A percentile compares a stretch with the other conserved stretches of the same genome.
phyloP scores from a whole-genome alignment of 1,140 invertebrate genomes.

The Drosophila repletoides region DNA sequence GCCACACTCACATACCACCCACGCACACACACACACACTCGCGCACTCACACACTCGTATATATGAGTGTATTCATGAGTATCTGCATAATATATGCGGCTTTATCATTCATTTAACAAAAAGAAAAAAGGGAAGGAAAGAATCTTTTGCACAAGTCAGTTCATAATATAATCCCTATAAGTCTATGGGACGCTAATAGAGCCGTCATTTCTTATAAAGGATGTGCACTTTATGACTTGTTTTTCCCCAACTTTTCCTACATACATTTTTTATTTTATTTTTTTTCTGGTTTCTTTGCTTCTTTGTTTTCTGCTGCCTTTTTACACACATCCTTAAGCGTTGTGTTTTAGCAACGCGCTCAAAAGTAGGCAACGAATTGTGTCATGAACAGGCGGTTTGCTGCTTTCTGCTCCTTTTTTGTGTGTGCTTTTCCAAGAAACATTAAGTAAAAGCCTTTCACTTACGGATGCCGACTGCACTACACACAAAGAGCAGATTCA shows the following conservation, averaged over 20 bases:
- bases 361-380: constrained; percentile 60
- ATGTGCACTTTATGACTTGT: constrained; percentile 54
- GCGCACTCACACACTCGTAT: neutral
- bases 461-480: constrained; percentile 7
- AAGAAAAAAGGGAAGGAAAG: neutral
- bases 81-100: neutral
- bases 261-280: no score
- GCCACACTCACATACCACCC: constrained; percentile 16
- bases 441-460: constrained; percentile 5
- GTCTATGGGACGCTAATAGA: constrained; percentile 33
- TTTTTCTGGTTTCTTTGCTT: no score
- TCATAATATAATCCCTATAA: no score
- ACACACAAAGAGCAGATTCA: neutral
- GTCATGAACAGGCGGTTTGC: constrained; percentile 13
- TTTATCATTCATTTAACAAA: neutral
- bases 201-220: constrained; percentile 51
- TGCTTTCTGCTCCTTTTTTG: neutral
- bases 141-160: no score
- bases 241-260: no score
- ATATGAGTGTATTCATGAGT: neutral
- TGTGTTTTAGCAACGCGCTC: constrained; percentile 26
- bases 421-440: constrained; percentile 12
- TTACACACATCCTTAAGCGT: constrained; percentile 13
- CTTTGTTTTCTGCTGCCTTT: constrained; percentile 51
- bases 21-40: constrained; percentile 25